Conservation (phyloP, 2,113 vertebrate species). For the Rallus limicola region DNA sequence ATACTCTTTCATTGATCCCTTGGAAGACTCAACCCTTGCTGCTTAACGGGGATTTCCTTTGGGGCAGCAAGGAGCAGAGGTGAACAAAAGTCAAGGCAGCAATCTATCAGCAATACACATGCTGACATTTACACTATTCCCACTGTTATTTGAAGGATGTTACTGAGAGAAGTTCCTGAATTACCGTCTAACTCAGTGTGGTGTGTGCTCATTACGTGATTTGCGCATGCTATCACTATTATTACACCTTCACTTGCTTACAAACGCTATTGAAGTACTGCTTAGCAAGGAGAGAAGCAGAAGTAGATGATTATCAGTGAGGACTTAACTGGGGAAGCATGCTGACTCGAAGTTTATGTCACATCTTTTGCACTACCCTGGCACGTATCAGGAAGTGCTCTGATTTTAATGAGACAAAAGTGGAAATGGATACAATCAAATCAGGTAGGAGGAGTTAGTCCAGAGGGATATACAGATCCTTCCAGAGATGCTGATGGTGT, state of each 20-base stretch:
- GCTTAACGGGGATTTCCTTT: neutral
- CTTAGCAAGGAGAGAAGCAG: neutral
- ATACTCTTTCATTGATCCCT: neutral
- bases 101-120: neutral
- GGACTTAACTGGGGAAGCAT: neutral
- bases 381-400: neutral
- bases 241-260: neutral
- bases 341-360: neutral
- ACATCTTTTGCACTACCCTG: neutral
- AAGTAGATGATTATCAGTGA: neutral
- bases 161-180: neutral
- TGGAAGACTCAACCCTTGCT: neutral
- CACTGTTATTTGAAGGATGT: fast-evolving
- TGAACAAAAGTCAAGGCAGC: neutral
- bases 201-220: neutral
- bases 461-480: neutral
- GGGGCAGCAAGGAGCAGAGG: neutral
- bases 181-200: neutral
- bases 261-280: neutral
- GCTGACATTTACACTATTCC: neutral
- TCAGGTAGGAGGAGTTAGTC: neutral
- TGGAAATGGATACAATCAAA: neutral
- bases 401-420: neutral
- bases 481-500: neutral
- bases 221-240: neutral